Base-by-base conservation (phyloP, 2,113 vertebrate species). In the Oplegnathus fasciatus region DNA sequence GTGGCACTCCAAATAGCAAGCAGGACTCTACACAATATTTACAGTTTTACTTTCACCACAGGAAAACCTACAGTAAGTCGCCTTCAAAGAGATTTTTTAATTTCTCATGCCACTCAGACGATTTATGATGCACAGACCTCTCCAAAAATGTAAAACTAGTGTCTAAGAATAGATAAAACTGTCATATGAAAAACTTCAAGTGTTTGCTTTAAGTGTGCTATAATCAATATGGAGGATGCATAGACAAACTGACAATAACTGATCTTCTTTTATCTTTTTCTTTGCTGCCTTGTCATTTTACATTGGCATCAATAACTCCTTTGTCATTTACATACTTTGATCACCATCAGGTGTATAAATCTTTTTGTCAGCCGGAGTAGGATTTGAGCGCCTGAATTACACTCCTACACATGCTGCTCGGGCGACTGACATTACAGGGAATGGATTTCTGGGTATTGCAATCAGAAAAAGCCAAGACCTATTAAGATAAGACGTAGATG, bases 401-500 rank as follows among this genome's bases (percentile, higher is more conserved):
- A 6, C 68, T 65, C 66, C 83, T 79, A 67, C 91, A 70, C 80
- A 81, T 60, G 67, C 68, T 42, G 75, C 71, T 52, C 24, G 52
- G 85, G 44, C 57, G n/a, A 74, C 64, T 50, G 68, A 66, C 80
- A 55, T 80, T 55, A 84, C 46, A 30, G 5, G 8, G 55, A 75
- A 78, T 1, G 22, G 69, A 79, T 88, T 86, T 87, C 81, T 87
- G 75, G 60, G 61, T 62, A 73, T 67, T 86, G 75, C 88, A 85
- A 91, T 89, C 66, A 85, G 52, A 58, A 70, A 83, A 85, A 85
- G 78, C 83, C 28, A 76, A 80, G 72, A 71, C 83, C 70, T 75
- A 88, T 93, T 89, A 90, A 90, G 89, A 93, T 92, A 89, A 92
- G 89, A 78, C 26, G 8, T 1, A 78, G 91, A 91, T 91, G 76